Conservation (phyloP, 2,888 invertebrate species). For the Mimumesa dahlbomi region DNA sequence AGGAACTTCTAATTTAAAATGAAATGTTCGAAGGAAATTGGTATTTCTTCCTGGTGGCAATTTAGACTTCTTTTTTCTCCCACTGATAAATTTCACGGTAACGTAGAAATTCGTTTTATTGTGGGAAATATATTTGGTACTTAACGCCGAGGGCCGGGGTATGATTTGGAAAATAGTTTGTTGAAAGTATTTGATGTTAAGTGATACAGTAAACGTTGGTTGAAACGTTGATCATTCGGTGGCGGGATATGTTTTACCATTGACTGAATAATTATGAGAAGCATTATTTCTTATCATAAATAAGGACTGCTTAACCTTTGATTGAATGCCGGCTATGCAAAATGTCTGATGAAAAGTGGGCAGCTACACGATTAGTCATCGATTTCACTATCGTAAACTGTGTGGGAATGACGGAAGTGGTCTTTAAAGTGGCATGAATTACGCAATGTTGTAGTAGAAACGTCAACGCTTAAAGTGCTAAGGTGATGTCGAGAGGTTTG, state of each 20-base stretch:
- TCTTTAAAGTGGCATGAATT: conserved; percentile 39
- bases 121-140: too few species aligned
- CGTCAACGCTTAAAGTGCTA: conserved; percentile 19
- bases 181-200: too few species aligned
- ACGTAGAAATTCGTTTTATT: too few species aligned
- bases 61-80: too few species aligned
- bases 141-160: too few species aligned
- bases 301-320: conserved; percentile 17
- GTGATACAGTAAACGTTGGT: too few species aligned
- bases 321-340: conserved; percentile 26
- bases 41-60: too few species aligned
- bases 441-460: conserved; percentile 35
- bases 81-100: too few species aligned
- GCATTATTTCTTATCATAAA: conserved; percentile 3
- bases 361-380: conserved; percentile 42
- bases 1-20: too few species aligned
- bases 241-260: neutral
- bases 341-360: conserved; percentile 17
- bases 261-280: neutral
- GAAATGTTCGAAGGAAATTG: too few species aligned
- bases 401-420: conserved; percentile 59
- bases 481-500: neutral
- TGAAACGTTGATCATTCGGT: too few species aligned
- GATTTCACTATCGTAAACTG: conserved; percentile 42
- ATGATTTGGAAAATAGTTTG: too few species aligned